Evolutionary conservation across 2,888 invertebrate genomes (phyloP), one percentile per base, ranked within the genome.

Genomic region (Gymnosoma rotundatum): DNA sequence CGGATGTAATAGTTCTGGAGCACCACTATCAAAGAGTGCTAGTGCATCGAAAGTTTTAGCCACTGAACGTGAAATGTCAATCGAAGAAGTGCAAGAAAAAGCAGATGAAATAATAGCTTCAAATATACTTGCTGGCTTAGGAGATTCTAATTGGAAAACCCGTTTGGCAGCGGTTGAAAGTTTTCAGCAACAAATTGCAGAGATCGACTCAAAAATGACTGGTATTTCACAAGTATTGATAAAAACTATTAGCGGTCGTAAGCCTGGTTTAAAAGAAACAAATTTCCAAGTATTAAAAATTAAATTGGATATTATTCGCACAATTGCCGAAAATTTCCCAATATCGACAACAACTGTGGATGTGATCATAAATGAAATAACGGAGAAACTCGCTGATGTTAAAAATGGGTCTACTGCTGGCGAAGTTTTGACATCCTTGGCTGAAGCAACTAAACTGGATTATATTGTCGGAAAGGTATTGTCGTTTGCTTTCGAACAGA

Each of bases 281-380:
- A 98, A 98, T 91, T 97, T 98, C 85, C 98, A 98, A 93, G 98
- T 97, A 16, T 92, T 98, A 67, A 98, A 97, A 90, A 93, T 95
- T 0, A 95, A 96, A 87, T 91, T 98, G 18, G 98, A 98, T 87
- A 94, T 95, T 14, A 94, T 98, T 78, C 96, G 96, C 87, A 94
- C 94, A 86, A 93, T 98, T 32, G 96, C 96, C 0, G 96, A 96
- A 90, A 96, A 95, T 89, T 95, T 95, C 88, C 93, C 95, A 0
- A 93, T 97, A 86, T 95, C 96, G 0, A 94, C 94, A 93, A 95
- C 94, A 0, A 95, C 96, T 6, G 95, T 96, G 10, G 95, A 96
- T 88, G 94, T 94, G 88, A 95, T 97, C 45, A 91, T 97, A 4
- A 94, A 95, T 89, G 98, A 98, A 87, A 93, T 98, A 21, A 95